phyloP scores from a whole-genome alignment of 2,113 vertebrate species.

The Triplophysa rosa region DNA sequence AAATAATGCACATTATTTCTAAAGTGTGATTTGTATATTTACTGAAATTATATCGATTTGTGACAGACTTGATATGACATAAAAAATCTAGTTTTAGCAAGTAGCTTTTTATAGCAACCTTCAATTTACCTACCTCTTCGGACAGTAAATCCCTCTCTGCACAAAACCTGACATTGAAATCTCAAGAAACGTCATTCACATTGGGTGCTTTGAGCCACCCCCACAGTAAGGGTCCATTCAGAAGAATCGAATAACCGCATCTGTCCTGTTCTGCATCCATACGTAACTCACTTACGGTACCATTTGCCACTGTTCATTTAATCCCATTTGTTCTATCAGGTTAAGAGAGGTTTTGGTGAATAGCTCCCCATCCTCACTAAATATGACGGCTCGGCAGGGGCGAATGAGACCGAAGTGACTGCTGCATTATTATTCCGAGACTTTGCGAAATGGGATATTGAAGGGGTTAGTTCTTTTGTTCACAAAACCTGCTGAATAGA shows the following conservation, averaged over 20 bases:
- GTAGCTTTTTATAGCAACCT: background rate
- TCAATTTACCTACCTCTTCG: slow-evolving; percentile 12
- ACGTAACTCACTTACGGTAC: slow-evolving; percentile 2
- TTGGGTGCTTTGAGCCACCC: background rate
- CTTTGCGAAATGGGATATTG: slow-evolving; percentile 11
- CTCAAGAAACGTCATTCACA: slow-evolving; percentile 7
- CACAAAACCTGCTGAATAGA: slow-evolving; percentile 2
- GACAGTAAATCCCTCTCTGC: background rate
- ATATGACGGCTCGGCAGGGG: background rate
- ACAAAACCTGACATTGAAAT: background rate
- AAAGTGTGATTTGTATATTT: slow-evolving; percentile 1
- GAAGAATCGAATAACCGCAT: background rate
- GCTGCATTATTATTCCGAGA: background rate
- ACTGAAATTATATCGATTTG: background rate
- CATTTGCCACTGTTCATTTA: slow-evolving; percentile 12
- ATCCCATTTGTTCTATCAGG: slow-evolving; percentile 16
- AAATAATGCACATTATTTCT: background rate
- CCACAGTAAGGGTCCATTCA: background rate
- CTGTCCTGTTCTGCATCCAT: background rate
- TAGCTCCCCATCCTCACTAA: background rate
- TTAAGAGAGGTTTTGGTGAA: slow-evolving; percentile 18
- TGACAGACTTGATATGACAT: background rate
- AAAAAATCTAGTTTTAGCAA: slow-evolving; percentile 8
- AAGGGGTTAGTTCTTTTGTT: slow-evolving; percentile 32
- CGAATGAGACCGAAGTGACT: background rate